Conservation (phyloP, 1,140 invertebrate genomes). For the Lithobius niger region DNA sequence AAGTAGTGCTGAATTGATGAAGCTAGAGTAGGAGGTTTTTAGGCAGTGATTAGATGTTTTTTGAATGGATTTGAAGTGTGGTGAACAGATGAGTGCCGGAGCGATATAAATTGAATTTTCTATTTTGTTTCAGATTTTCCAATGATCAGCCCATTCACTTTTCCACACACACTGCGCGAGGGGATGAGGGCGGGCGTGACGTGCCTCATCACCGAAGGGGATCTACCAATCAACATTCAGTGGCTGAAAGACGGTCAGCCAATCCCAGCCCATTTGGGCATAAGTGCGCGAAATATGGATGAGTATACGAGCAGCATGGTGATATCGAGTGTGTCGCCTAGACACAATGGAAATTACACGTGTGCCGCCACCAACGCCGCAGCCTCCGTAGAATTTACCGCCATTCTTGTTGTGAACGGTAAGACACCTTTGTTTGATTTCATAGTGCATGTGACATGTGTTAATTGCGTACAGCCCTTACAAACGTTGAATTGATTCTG, state of each 20-base stretch:
- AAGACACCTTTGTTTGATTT: no score
- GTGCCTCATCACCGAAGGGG: slow-evolving; percentile 33
- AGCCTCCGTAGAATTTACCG: slow-evolving; percentile 29
- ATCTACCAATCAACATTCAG: slow-evolving; percentile 30
- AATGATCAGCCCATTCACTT: slow-evolving; percentile 47
- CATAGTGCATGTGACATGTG: no score
- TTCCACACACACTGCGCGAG: slow-evolving; percentile 44
- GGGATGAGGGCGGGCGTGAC: slow-evolving; percentile 51
- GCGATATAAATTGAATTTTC: no score
- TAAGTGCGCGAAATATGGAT: background rate
- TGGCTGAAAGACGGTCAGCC: slow-evolving; percentile 32
- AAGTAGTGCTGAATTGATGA: no score
- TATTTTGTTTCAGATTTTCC: slow-evolving; percentile 56
- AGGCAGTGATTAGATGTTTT: no score
- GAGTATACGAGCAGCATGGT: slow-evolving; percentile 21
- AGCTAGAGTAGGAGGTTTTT: no score
- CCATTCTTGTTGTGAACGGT: slow-evolving; percentile 16
- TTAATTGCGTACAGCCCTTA: no score
- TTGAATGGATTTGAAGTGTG: no score
- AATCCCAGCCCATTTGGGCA: slow-evolving; percentile 16
- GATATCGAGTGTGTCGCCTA: slow-evolving; percentile 29
- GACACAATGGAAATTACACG: slow-evolving; percentile 35
- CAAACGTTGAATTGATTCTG: no score
- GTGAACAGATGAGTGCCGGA: no score
- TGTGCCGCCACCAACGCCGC: slow-evolving; percentile 34